Conservation (phyloP, 2,797 vertebrate species). For the Hozukius guyotensis region DNA sequence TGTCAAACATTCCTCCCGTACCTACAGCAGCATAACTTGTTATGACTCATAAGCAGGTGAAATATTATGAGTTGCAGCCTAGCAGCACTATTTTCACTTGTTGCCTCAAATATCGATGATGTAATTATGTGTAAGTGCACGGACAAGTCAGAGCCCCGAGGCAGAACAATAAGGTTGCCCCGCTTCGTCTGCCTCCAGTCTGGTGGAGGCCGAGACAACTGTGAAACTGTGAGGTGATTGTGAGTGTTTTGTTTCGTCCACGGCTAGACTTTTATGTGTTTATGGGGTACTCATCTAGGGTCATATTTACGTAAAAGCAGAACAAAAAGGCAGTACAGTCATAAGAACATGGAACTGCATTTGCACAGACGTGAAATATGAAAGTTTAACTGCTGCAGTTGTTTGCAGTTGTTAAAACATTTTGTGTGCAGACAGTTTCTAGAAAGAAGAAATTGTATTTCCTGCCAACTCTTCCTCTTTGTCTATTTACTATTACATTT, state of each 20-base stretch:
- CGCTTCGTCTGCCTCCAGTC: conserved; percentile 19
- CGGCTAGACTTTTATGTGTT: conserved; percentile 19
- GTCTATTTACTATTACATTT: background rate
- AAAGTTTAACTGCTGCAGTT: background rate
- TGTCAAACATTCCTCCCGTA: conserved; percentile 12
- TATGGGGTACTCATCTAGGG: background rate
- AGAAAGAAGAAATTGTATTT: background rate
- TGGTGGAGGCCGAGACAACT: conserved; percentile 17
- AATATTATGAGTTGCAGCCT: conserved; percentile 42
- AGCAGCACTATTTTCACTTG: conserved; percentile 51
- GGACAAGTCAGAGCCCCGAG: conserved; percentile 59
- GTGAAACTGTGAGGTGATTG: conserved; percentile 21
- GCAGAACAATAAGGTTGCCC: conserved; percentile 38
- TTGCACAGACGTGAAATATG: background rate
- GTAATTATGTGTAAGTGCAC: conserved; percentile 63
- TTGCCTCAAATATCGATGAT: conserved; percentile 66
- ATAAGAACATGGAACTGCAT: background rate
- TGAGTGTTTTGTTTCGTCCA: conserved; percentile 28
- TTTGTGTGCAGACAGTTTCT: background rate
- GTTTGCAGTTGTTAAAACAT: background rate
- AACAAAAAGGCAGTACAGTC: background rate
- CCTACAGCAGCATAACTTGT: conserved; percentile 19
- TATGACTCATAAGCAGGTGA: conserved; percentile 57
- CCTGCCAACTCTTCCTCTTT: background rate
- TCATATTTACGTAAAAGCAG: background rate